Base-by-base conservation (phyloP, 2,888 invertebrate genomes). In the Hydriomena furcata region DNA sequence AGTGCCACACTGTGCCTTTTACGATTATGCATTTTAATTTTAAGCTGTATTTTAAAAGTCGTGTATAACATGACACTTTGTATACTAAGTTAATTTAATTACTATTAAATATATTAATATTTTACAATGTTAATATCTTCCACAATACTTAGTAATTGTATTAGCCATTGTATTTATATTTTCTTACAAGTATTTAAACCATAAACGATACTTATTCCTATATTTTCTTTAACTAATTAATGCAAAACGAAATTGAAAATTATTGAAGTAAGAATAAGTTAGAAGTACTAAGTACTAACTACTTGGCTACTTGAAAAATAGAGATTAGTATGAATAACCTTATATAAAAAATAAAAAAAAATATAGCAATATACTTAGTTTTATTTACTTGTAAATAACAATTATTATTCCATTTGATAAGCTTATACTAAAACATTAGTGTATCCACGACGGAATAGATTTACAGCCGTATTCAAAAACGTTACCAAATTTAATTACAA, bases 11-110 rank as follows among this genome's bases (percentile, higher is more conserved):
- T 38, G 63, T 72, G 63, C 65, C 65, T 69, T 23, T 38, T 38
- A 38, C n/a, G n/a, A n/a, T n/a, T n/a, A n/a, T n/a, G n/a, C 1
- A 24, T 21, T 36, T 6, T 55, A 49, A 45, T 8, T 5, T 12
- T 24, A 10, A 23, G n/a, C 11, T 7, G 5, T 23, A n/a, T n/a
- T n/a, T n/a, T n/a, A n/a, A n/a, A n/a, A 35, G 65, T 72, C 61
- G 44, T 77, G 74, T 79, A 36, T 44, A 61, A 77, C 76, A 76
- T 74, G 76, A 73, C 70, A 66, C 46, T 40, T 27, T 12, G 11
- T 35, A 35, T 12, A n/a, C n/a, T n/a, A n/a, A n/a, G n/a, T n/a
- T n/a, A n/a, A n/a, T n/a, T n/a, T n/a, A n/a, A n/a, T n/a, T n/a
- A n/a, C n/a, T n/a, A n/a, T n/a, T n/a, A n/a, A n/a, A n/a, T n/a